Evolutionary conservation across 2,888 invertebrate genomes (phyloP), one percentile per base, ranked within the genome.

Genomic region (Trilocha varians): DNA sequence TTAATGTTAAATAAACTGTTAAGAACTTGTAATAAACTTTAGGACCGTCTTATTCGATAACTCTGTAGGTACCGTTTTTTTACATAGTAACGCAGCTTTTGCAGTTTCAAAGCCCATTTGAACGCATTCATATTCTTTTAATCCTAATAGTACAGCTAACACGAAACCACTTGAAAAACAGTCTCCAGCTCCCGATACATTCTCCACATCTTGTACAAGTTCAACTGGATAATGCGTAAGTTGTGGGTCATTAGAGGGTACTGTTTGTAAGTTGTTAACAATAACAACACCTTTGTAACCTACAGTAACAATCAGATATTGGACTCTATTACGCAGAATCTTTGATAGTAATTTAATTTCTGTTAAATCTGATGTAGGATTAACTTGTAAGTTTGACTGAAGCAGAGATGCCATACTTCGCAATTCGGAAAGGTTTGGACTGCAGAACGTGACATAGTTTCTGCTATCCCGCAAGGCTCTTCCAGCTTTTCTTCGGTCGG

Each of bases 111-210:
- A 88, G 1, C 91, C 93, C 13, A 89, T 67, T 3, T 85, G 74
- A 9, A 92, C 79, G 62, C 91, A 90, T 43, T 83, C 70, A 37
- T 88, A 75, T 65, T 93, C 89, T 5, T 71, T 53, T 33, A 78
- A 70, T 1, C 88, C 87, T 25, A 67, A 68, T 16, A 93, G 65
- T 60, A 91, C 76, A 1, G 90, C 91, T 15, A 88, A 73, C 42
- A 93, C 89, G 55, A 92, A 89, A 1, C 93, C 93, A 61, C 91
- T 89, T 3, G 89, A 87, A 57, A 91, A 90, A 65, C 93, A 93
- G 62, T 95, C 95, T 1, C 94, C 94, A 14, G 94, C 93, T 3
- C 94, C 95, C n/a, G 93, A 93, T 0, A 93, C 93, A 78, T 90
- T 94, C 39, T 89, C 85, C 11, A 93, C 70, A 39, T 79, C 57